A percentile compares a stretch with the other conserved stretches of the same genome.
phyloP scores from a whole-genome alignment of 2,888 invertebrate species.

The Pasiphila rectangulata region DNA sequence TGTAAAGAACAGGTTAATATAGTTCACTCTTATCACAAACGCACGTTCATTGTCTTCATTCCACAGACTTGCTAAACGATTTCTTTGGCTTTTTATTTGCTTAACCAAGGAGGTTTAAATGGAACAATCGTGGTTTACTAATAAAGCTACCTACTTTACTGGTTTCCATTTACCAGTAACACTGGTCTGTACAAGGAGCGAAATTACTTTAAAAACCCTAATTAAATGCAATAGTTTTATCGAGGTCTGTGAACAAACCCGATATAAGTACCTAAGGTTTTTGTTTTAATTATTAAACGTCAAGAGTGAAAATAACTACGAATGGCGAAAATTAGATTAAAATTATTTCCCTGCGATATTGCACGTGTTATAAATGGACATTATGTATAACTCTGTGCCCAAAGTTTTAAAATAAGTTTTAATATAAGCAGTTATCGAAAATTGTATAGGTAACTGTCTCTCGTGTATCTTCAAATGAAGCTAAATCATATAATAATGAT shows the following conservation, averaged over 20 bases:
- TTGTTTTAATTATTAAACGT: background rate
- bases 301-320: too few relatives aligned
- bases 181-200: background rate
- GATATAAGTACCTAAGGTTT: background rate
- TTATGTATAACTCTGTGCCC: too few relatives aligned
- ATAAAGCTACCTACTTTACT: slow-evolving; percentile 13
- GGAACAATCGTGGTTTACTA: slow-evolving; percentile 14
- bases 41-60: slow-evolving; percentile 1
- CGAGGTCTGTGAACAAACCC: background rate
- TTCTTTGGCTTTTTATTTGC: slow-evolving; percentile 10
- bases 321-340: too few relatives aligned
- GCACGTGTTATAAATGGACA: too few relatives aligned
- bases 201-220: slow-evolving; percentile 6
- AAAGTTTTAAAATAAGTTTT: too few relatives aligned
- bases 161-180: slow-evolving; percentile 4
- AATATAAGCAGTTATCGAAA: too few relatives aligned
- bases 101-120: slow-evolving; percentile 10
- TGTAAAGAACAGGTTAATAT: background rate
- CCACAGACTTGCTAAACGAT: slow-evolving; percentile 5
- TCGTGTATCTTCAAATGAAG: too few relatives aligned
- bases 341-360: too few relatives aligned
- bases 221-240: slow-evolving; percentile 20
- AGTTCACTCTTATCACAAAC: background rate
- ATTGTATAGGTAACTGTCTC: too few relatives aligned
- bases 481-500: too few relatives aligned